phyloP scores from a whole-genome alignment of 2,113 vertebrate species.

The Daboia siamensis region DNA sequence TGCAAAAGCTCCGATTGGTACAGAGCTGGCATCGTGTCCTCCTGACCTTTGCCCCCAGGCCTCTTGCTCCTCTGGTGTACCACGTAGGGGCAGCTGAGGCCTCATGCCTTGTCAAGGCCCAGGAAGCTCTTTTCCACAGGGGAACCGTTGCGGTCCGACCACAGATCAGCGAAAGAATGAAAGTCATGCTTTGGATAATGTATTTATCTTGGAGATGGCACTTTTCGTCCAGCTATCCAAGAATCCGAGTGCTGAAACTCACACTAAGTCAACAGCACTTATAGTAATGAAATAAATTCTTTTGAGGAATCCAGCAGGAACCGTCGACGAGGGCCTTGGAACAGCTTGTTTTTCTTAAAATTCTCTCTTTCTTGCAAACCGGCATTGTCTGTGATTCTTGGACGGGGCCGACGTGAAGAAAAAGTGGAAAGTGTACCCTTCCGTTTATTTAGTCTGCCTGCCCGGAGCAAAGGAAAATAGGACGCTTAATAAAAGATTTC shows the following conservation, averaged over 20 bases:
- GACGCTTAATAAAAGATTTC: constrained; percentile 82
- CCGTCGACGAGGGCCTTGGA: constrained; percentile 63
- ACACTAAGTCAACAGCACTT: constrained; percentile 80
- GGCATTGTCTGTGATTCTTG: constrained; percentile 82
- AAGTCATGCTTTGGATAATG: constrained; percentile 71
- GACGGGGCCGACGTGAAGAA: constrained; percentile 68
- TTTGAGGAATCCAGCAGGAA: constrained; percentile 67
- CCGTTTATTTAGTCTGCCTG: constrained; percentile 80
- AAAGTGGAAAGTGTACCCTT: constrained; percentile 69
- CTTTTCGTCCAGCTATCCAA: constrained; percentile 72
- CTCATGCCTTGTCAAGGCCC: constrained; percentile 12
- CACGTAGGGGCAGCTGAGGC: constrained; percentile 4
- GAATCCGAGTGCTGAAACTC: constrained; percentile 79
- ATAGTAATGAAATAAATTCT: constrained; percentile 78
- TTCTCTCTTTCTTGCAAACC: constrained; percentile 79
- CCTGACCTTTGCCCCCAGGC: constrained; percentile 3
- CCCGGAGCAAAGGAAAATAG: constrained; percentile 75
- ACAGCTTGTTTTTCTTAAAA: constrained; percentile 85
- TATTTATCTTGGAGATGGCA: constrained; percentile 75
- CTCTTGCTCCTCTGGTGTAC: neutral
- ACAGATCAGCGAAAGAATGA: constrained; percentile 63
- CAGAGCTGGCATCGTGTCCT: too few species aligned
- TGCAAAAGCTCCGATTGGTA: neutral
- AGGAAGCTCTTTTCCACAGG: constrained; percentile 41
- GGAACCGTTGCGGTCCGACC: constrained; percentile 53